Evolutionary conservation across 2,888 invertebrate genomes (phyloP), one percentile per base, ranked within the genome.

Genomic region (Amphiduros pacificus): DNA sequence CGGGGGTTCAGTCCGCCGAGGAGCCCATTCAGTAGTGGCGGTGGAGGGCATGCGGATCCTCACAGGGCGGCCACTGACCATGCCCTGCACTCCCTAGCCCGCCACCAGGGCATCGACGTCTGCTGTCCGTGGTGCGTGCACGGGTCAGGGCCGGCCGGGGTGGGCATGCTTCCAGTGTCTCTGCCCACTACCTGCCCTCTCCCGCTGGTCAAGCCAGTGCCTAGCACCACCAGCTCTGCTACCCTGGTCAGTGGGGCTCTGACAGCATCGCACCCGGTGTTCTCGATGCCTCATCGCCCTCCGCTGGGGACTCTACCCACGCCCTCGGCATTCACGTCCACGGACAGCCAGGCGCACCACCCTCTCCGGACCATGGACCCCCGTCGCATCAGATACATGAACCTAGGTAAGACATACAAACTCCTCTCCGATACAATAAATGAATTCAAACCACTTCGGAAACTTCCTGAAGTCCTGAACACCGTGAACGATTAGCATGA

Each of bases 321-420:
- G 6, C 22, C n/a, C 36, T 50, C 20, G 52, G 51, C 53, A 28
- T 59, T 48, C 59, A 41, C 28, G 40, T 53, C 52, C 20, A 51
- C 14, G 52, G 51, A 5, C 32, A 4, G 2, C 51, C 28, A 24
- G 31, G 36, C 20, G 2, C 24, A n/a, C 32, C 31, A 17, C 28
- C 52, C 20, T 20, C 40, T 29, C 11, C 14, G 22, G 22, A n/a
- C n/a, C 4, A 22, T 44, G 4, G 59, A 59, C 4, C 9, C 52
- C 5, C 26, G 22, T 24, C 52, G 59, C 24, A 20, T 59, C 29
- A 26, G 59, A n/a, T 59, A 59, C 24, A 51, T 59, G 52, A 52
- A 41, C 29, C 17, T 59, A 26, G 59, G 59, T 59, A 44, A 41
- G 59, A 51, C 9, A 36, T 14, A 36, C 17, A 17, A 36, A n/a